Percentiles rank a stretch among this genome's conserved stretches.
Conservation (phyloP, 1,140 invertebrate species). For the Drosophila ohnishii region DNA sequence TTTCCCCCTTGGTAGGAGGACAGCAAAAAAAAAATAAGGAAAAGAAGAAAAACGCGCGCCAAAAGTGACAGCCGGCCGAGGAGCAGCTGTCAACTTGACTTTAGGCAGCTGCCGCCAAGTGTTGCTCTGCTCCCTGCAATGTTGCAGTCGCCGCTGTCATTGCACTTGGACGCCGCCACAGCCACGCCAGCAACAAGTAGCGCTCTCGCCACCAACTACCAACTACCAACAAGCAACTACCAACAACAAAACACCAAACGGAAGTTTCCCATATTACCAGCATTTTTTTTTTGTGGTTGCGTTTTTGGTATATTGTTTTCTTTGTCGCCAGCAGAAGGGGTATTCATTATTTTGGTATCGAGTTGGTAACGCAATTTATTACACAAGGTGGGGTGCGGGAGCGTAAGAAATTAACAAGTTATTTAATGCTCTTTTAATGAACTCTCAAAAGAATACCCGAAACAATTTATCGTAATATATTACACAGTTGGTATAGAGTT, state of each 20-base stretch:
- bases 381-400: not conserved
- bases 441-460: not conserved
- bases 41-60: constrained; percentile 31
- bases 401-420: not conserved
- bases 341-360: not conserved
- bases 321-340: not conserved
- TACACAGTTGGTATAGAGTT: no score
- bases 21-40: not conserved
- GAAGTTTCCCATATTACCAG: constrained; percentile 45
- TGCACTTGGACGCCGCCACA: constrained; percentile 23
- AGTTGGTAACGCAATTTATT: constrained; percentile 1
- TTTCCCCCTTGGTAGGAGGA: constrained; percentile 29
- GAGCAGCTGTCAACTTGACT: constrained; percentile 59
- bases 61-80: constrained; percentile 56
- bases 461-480: not conserved
- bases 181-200: constrained; percentile 46
- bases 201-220: constrained; percentile 1
- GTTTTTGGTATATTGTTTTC: constrained; percentile 21
- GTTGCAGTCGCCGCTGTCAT: constrained; percentile 42
- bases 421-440: not conserved
- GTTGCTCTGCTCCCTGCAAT: constrained; percentile 5
- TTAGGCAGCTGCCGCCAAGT: constrained; percentile 47
- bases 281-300: constrained; percentile 1
- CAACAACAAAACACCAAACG: constrained; percentile 25
- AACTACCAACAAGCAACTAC: not conserved